Evolutionary conservation across 2,113 vertebrate genomes (phyloP).

Genomic region (Brachyhypopomus gauderio): DNA sequence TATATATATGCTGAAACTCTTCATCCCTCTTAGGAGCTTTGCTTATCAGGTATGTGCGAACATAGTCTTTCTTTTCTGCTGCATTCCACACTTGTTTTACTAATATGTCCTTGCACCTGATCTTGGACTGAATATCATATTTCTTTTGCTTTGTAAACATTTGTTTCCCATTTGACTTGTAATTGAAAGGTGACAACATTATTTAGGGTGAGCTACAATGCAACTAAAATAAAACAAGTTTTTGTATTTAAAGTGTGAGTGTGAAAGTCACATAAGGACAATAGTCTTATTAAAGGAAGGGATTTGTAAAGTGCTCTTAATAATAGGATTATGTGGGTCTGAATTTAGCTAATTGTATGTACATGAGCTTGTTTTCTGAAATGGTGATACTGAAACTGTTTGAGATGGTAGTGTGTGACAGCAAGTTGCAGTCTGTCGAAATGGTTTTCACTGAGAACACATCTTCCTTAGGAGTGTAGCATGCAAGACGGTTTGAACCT

Average conservation of each 20-base stretch:
- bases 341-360: no score
- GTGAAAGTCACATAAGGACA: not conserved
- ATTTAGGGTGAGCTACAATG: no score
- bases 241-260: not conserved
- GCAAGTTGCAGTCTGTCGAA: not conserved
- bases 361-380: not conserved
- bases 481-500: not conserved
- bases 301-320: not conserved
- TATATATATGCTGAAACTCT: not conserved
- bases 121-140: not conserved
- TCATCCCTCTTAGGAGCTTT: slow-evolving; percentile 1
- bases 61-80: not conserved
- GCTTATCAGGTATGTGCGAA: not conserved
- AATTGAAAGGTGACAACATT: not conserved
- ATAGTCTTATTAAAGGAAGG: not conserved
- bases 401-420: not conserved
- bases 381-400: not conserved
- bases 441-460: not conserved
- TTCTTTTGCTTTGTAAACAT: not conserved
- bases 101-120: not conserved
- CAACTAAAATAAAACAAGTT: not conserved
- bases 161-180: not conserved
- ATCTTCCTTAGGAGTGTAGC: not conserved
- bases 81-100: not conserved
- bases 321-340: no score